phyloP scores from a whole-genome alignment of 1,140 invertebrate species.

The Aphaenogaster rudis region DNA sequence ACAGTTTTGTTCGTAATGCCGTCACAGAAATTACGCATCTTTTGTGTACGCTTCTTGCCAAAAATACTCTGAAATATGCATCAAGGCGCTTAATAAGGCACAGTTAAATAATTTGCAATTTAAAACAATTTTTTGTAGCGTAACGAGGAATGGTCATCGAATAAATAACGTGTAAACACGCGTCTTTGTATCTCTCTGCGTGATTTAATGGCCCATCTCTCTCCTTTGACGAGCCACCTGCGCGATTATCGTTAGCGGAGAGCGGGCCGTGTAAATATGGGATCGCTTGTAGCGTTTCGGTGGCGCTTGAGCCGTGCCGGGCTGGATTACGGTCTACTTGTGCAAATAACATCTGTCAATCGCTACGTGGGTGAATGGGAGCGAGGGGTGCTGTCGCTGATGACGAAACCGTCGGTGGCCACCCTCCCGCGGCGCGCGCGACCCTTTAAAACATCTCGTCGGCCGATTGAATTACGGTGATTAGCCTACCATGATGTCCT shows the following conservation, averaged over 20 bases:
- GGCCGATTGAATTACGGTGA: slow-evolving; percentile 51
- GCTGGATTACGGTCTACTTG: slow-evolving; percentile 70
- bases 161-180: slow-evolving; percentile 28
- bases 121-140: too few species aligned
- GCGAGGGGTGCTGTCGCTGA: background rate
- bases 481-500: slow-evolving; percentile 20
- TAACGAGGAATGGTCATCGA: slow-evolving; percentile 14
- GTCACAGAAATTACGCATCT: background rate
- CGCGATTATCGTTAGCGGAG: slow-evolving; percentile 47
- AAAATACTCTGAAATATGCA: background rate
- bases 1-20: background rate
- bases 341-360: slow-evolving; percentile 86
- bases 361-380: slow-evolving; percentile 65
- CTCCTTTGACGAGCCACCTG: slow-evolving; percentile 54
- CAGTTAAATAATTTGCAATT: background rate
- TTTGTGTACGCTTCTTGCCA: background rate
- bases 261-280: slow-evolving; percentile 59
- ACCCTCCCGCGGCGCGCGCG: slow-evolving; percentile 6
- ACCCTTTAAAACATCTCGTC: slow-evolving; percentile 56
- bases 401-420: slow-evolving; percentile 22
- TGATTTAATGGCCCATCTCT: slow-evolving; percentile 21
- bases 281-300: slow-evolving; percentile 47
- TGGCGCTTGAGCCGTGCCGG: slow-evolving; percentile 48
- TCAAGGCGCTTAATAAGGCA: background rate
- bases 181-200: slow-evolving; percentile 15